phyloP scores from a whole-genome alignment of 1,140 invertebrate species.

The Polypedilum pembai region DNA sequence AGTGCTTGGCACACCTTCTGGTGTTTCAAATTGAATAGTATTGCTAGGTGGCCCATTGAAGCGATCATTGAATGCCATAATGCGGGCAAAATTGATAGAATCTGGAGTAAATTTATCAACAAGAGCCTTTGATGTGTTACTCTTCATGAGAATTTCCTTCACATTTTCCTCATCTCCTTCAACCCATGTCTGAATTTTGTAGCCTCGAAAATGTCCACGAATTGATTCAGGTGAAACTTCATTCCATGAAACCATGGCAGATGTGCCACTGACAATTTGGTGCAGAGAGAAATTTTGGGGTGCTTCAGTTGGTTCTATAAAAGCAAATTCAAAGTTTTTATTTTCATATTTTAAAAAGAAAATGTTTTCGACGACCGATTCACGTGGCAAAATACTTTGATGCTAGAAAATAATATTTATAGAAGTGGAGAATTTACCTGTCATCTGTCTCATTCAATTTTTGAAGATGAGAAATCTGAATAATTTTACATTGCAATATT shows the following conservation, averaged over 20 bases:
- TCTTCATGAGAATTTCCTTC: constrained; percentile 71
- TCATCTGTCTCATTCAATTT: neutral
- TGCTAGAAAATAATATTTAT: neutral
- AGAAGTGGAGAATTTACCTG: neutral
- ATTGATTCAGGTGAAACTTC: constrained; percentile 67
- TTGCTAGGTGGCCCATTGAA: constrained; percentile 87
- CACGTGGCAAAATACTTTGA: neutral
- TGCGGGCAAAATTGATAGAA: constrained; percentile 81
- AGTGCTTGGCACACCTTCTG: constrained; percentile 87
- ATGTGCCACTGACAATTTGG: constrained; percentile 63
- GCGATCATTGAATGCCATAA: constrained; percentile 83
- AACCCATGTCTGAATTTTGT: constrained; percentile 93
- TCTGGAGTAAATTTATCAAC: constrained; percentile 82
- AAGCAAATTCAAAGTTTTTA: neutral
- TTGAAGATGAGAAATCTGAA: too few relatives aligned
- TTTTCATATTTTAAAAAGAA: neutral
- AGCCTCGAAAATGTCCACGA: constrained; percentile 87
- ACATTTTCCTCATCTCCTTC: constrained; percentile 66
- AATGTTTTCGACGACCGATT: neutral
- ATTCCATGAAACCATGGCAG: constrained; percentile 76
- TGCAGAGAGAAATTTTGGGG: constrained; percentile 78
- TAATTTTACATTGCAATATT: too few relatives aligned
- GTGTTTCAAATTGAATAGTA: constrained; percentile 74
- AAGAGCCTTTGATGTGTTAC: constrained; percentile 60
- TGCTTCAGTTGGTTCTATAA: constrained; percentile 64